Percentiles rank a stretch among this genome's conserved stretches.
These are phyloP conservation scores for Zaprionus inermis DNA, from an alignment of 1,140 invertebrate species.

Conservation along the genomic window DNA sequence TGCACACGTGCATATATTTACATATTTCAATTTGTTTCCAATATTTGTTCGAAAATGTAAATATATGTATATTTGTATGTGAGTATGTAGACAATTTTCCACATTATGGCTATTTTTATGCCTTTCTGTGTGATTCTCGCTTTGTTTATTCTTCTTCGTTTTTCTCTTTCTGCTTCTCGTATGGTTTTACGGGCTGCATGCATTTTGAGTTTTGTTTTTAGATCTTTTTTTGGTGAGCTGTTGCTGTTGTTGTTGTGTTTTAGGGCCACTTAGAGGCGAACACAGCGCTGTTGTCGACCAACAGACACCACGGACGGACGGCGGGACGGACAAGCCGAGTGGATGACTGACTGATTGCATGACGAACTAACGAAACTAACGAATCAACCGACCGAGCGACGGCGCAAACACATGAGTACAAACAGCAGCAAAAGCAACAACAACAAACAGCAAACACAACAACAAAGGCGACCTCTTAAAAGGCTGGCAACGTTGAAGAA, in stretches of 20 bases:
- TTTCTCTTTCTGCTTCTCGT: slow-evolving; percentile 13
- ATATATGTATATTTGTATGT: not conserved
- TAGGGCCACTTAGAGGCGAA: slow-evolving; percentile 74
- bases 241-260: slow-evolving; percentile 42
- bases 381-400: slow-evolving; percentile 62
- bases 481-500: slow-evolving; percentile 63
- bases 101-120: slow-evolving; percentile 34
- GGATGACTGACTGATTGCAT: slow-evolving; percentile 77
- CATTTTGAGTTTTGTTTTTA: slow-evolving; percentile 56
- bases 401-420: slow-evolving; percentile 42
- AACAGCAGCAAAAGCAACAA: slow-evolving; percentile 40
- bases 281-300: slow-evolving; percentile 17
- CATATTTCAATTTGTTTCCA: not conserved
- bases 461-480: slow-evolving; percentile 68
- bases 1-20: too few relatives aligned
- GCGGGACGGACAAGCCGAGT: slow-evolving; percentile 44
- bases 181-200: slow-evolving; percentile 47
- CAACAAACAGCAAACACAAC: slow-evolving; percentile 43
- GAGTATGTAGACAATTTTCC: slow-evolving; percentile 1
- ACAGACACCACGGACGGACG: slow-evolving; percentile 26
- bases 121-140: slow-evolving; percentile 12
- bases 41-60: not conserved
- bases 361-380: slow-evolving; percentile 77
- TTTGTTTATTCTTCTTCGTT: slow-evolving; percentile 42
- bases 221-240: slow-evolving; percentile 25